phyloP scores from a whole-genome alignment of 2,888 invertebrate genomes.

The Lymantria dispar region DNA sequence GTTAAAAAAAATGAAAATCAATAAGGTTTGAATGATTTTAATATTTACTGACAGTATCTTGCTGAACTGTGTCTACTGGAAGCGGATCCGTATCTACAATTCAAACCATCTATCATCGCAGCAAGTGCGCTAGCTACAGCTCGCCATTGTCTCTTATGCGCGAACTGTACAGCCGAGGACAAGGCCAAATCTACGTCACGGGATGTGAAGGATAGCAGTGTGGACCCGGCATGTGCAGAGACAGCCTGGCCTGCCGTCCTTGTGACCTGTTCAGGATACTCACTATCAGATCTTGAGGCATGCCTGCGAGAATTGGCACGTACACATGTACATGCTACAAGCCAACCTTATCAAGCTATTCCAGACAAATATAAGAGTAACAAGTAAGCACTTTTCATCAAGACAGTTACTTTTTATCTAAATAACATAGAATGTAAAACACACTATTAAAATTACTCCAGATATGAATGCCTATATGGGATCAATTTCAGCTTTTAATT shows the following conservation, averaged over 20 bases:
- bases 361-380: slow-evolving; percentile 93
- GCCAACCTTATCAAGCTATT: slow-evolving; percentile 90
- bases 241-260: slow-evolving; percentile 86
- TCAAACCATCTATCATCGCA: slow-evolving; percentile 91
- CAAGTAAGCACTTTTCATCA: slow-evolving; percentile 78
- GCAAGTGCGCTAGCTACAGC: slow-evolving; percentile 91
- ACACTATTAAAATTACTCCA: too few relatives aligned
- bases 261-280: slow-evolving; percentile 86
- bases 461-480: too few relatives aligned
- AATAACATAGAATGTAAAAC: too few relatives aligned
- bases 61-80: slow-evolving; percentile 93
- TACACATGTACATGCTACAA: slow-evolving; percentile 86
- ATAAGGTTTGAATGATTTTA: background rate
- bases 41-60: slow-evolving; percentile 84
- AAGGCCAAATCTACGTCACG: slow-evolving; percentile 11
- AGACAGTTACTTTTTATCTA: background rate
- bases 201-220: slow-evolving; percentile 8
- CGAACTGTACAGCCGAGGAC: slow-evolving; percentile 41
- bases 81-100: slow-evolving; percentile 92
- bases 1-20: too few relatives aligned
- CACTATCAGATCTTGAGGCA: slow-evolving; percentile 81
- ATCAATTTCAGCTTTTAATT: too few relatives aligned
- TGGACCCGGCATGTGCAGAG: slow-evolving; percentile 38
- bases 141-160: slow-evolving; percentile 85
- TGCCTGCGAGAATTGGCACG: slow-evolving; percentile 86